phyloP scores from a whole-genome alignment of 2,888 invertebrate genomes.

The Mesochorus sp. region DNA sequence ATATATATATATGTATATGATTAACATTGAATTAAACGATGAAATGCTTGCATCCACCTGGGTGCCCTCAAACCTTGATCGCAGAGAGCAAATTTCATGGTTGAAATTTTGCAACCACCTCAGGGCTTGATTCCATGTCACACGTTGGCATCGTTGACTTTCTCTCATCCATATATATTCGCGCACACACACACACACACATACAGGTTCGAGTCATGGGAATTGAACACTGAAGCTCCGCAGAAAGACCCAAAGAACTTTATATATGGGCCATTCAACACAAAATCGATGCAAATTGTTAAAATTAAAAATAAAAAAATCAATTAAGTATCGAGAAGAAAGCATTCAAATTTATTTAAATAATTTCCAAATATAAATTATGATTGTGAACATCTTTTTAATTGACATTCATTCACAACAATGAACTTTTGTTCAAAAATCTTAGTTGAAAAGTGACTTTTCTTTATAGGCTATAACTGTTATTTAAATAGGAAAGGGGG shows the following conservation, averaged over 20 bases:
- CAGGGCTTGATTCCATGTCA: slow-evolving; percentile 8
- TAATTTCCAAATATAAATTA: too few species aligned
- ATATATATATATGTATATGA: too few species aligned
- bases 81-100: slow-evolving; percentile 8
- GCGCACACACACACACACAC: background rate
- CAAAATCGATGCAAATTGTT: background rate
- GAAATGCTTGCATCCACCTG: background rate
- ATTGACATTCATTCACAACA: too few species aligned
- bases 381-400: too few species aligned
- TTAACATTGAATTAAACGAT: slow-evolving; percentile 22
- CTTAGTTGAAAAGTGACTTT: too few species aligned
- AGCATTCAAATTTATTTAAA: too few species aligned
- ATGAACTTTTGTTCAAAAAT: too few species aligned
- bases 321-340: too few species aligned
- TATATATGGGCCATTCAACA: background rate
- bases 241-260: background rate
- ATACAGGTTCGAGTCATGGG: background rate
- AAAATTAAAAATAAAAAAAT: too few species aligned
- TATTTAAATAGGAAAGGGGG: too few species aligned
- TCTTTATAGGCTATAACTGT: too few species aligned
- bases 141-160: background rate
- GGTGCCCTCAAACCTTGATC: background rate
- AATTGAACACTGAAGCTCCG: slow-evolving; percentile 17
- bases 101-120: slow-evolving; percentile 11
- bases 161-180: background rate